Base-by-base conservation (phyloP, 2,888 invertebrate genomes). In the Meteorus cinctellus region DNA sequence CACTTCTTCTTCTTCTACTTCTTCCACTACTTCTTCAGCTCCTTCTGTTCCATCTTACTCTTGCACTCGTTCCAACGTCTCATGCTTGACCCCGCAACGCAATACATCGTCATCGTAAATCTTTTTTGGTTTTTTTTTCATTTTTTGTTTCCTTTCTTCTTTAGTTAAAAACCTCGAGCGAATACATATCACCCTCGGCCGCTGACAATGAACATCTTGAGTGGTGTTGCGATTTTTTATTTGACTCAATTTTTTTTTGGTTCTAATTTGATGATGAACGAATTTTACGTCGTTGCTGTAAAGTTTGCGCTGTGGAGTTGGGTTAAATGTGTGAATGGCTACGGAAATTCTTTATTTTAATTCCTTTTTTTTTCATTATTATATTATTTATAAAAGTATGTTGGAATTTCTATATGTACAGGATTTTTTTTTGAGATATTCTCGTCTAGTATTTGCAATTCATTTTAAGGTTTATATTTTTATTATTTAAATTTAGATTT, bases 121-220 rank as follows among this genome's bases (percentile, higher is more conserved):
- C 68, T 67, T 72, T 77, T 59, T 36, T 24, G 24, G 24, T 24
- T 24, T 24, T 24, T 24, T 24, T 24, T 24, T 1, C 24, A 24
- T 31, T 36, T 67, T 67, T 36, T 62, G 3, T 48, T 16, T 48
- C n/a, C 45, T 55, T 29, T 41, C 66, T 55, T 59, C 8, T 36
- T 19, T 27, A 19, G 45, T 69, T 31, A 27, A 51, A 55, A 60
- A 36, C 71, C 34, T 24, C 34, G 16, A 36, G 12, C 29, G 8
- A 48, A 36, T 51, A 55, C 19, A 48, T 48, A 27, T 59, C n/a
- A 36, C 34, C 67, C 66, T 66, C 3, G n/a, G 45, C 4, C n/a
- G 48, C 36, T 59, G 68, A 78, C 76, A 75, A 79, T 77, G 73
- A 63, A 71, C 55, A 68, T 75, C 73, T 63, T 51, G 45, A 70